A percentile compares a stretch with the other conserved stretches of the same genome.
phyloP scores from a whole-genome alignment of 30 jellyfish, hydroid and myxozoan genomes.

The Hydractinia symbiolongicarpus region DNA sequence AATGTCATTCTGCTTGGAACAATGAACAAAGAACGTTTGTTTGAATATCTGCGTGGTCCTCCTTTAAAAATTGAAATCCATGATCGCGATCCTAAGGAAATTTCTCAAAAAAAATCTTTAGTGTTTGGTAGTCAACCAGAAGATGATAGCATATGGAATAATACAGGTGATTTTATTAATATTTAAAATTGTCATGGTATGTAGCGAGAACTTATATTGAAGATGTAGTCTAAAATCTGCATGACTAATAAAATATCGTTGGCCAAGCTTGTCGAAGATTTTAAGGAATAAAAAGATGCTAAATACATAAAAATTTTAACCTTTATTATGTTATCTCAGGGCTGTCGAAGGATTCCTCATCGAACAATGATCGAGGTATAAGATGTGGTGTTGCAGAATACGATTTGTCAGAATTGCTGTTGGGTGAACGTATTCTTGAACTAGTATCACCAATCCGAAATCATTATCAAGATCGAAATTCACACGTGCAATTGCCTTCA shows the following conservation, averaged over 20 bases:
- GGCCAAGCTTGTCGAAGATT: too few relatives aligned
- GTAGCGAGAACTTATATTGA: too few relatives aligned
- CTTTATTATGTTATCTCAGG: too few relatives aligned
- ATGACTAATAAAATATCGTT: too few relatives aligned
- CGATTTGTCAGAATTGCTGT: constrained; percentile 55
- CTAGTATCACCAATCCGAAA: constrained; percentile 40
- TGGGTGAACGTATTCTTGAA: constrained; percentile 70
- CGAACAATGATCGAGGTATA: too few relatives aligned
- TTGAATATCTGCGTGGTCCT: constrained; percentile 84
- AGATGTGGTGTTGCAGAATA: constrained; percentile 69
- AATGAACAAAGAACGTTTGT: constrained; percentile 51
- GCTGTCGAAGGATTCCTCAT: too few relatives aligned
- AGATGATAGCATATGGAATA: constrained; percentile 48
- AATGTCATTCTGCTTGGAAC: constrained; percentile 70
- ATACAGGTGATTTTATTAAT: constrained; percentile 1
- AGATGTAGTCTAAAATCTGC: too few relatives aligned
- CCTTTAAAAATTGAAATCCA: constrained; percentile 77
- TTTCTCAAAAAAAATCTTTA: constrained; percentile 31
- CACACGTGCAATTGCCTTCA: not conserved
- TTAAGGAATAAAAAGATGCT: too few relatives aligned
- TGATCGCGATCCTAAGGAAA: constrained; percentile 69
- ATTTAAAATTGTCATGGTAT: not conserved
- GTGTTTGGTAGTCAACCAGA: constrained; percentile 60
- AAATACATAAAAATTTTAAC: too few relatives aligned
- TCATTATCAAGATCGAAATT: not conserved